These are phyloP conservation scores for Drosophila yakuba DNA, from an alignment of 1,140 invertebrate species.

Conservation along the genomic window DNA sequence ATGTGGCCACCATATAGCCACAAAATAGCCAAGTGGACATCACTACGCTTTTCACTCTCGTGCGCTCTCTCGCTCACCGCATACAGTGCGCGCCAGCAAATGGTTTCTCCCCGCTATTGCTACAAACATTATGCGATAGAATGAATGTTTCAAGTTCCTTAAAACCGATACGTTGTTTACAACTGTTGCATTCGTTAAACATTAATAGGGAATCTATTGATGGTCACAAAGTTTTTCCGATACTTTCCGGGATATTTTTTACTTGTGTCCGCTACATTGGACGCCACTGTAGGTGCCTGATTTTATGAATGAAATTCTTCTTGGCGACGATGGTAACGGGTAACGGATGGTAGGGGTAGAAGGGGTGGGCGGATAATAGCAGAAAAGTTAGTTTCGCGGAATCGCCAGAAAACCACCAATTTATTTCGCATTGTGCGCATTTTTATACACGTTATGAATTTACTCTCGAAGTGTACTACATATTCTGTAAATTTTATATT, in stretches of 20 bases:
- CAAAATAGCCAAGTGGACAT: not conserved
- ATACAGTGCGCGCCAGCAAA: slow-evolving; percentile 16
- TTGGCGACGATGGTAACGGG: not conserved
- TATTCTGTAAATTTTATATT: not conserved
- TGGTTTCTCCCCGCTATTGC: slow-evolving; percentile 4
- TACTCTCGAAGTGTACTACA: not conserved
- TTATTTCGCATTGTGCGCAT: slow-evolving; percentile 5
- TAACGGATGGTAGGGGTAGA: not conserved
- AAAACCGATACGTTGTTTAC: not conserved
- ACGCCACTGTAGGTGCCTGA: not conserved
- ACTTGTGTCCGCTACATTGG: not conserved
- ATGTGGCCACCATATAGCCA: not conserved
- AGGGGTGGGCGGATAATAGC: slow-evolving; percentile 9
- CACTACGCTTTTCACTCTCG: not conserved
- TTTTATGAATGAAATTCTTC: slow-evolving; percentile 13
- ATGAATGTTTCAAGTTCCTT: slow-evolving; percentile 8
- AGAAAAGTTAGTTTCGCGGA: slow-evolving; percentile 10
- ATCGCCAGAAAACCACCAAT: slow-evolving; percentile 5
- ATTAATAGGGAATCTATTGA: not conserved
- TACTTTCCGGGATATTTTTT: not conserved
- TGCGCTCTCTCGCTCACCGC: slow-evolving; percentile 6
- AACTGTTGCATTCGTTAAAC: not conserved
- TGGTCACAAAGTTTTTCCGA: not conserved
- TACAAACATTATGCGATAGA: slow-evolving; percentile 1
- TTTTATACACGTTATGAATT: not conserved